phyloP scores from a whole-genome alignment of 1,140 invertebrate genomes.

The Diorhabda carinulata region DNA sequence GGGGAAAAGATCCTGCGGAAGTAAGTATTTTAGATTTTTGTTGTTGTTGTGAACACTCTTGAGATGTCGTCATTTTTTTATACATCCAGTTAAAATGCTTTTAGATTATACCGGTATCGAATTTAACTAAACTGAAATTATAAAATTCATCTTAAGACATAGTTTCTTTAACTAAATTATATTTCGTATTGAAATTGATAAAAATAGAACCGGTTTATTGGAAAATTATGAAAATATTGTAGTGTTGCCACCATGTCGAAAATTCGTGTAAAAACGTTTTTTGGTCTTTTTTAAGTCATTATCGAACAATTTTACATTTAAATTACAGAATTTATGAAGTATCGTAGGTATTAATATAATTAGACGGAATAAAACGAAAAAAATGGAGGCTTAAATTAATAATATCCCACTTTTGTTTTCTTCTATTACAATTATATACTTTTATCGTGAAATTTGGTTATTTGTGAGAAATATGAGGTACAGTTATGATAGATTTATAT shows the following conservation, averaged over 20 bases:
- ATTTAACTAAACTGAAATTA: conserved; percentile 4
- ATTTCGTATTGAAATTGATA: not conserved
- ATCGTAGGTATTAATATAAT: too few relatives aligned
- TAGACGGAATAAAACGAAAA: too few relatives aligned
- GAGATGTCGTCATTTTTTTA: conserved; percentile 17
- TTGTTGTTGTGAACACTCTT: conserved; percentile 15
- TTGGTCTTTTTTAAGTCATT: not conserved
- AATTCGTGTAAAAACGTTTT: not conserved
- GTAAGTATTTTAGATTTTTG: conserved; percentile 56
- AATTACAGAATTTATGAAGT: too few relatives aligned
- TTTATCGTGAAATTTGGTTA: too few relatives aligned
- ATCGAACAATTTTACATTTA: too few relatives aligned
- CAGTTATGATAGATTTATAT: too few relatives aligned
- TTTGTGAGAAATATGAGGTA: too few relatives aligned
- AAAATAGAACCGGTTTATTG: not conserved
- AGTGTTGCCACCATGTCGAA: not conserved
- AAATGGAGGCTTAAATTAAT: too few relatives aligned
- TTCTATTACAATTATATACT: too few relatives aligned
- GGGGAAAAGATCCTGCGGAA: conserved; percentile 75
- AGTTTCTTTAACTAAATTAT: not conserved
- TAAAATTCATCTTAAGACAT: not conserved
- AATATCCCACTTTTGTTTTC: too few relatives aligned
- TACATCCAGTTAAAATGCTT: conserved; percentile 20
- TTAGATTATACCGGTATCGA: conserved; percentile 1
- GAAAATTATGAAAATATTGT: conserved; percentile 9